Percentiles rank a stretch among this genome's conserved stretches.
Conservation (phyloP, 2,797 vertebrate species). For the Macropodus opercularis region DNA sequence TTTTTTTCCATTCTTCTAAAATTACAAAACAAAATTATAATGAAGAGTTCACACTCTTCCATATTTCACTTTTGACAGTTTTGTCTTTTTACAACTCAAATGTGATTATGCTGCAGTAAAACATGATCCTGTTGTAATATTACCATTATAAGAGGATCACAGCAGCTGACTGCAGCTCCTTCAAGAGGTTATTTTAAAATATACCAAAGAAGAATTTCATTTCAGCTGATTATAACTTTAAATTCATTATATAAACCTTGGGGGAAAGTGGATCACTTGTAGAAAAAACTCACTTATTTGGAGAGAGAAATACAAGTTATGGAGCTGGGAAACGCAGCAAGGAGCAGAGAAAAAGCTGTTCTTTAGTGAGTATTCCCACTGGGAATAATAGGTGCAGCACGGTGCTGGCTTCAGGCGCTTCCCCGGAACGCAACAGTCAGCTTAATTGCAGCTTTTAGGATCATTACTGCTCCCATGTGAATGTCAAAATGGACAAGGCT, state of each 20-base stretch:
- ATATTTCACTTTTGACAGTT: too few relatives aligned
- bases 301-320: conserved; percentile 46
- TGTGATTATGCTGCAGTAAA: neutral
- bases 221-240: conserved; percentile 2
- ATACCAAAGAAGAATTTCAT: neutral
- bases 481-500: conserved; percentile 84
- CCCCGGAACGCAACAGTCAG: conserved; percentile 80
- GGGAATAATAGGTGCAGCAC: conserved; percentile 80
- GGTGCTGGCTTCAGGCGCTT: conserved; percentile 75
- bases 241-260: neutral
- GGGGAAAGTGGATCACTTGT: neutral
- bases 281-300: conserved; percentile 1
- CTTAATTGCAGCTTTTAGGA: conserved; percentile 87
- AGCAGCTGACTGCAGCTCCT: neutral
- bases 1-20: too few relatives aligned
- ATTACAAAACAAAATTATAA: too few relatives aligned
- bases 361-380: conserved; percentile 77
- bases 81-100: neutral
- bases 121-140: neutral
- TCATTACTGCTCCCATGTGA: conserved; percentile 85
- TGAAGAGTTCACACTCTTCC: too few relatives aligned
- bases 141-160: too few relatives aligned
- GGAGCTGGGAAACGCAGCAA: neutral
- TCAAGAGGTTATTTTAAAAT: neutral
- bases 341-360: conserved; percentile 62